Percentiles rank a stretch among this genome's conserved stretches.
phyloP scores from a whole-genome alignment of 2,888 invertebrate species.

The Sceliomorpha sp. region DNA sequence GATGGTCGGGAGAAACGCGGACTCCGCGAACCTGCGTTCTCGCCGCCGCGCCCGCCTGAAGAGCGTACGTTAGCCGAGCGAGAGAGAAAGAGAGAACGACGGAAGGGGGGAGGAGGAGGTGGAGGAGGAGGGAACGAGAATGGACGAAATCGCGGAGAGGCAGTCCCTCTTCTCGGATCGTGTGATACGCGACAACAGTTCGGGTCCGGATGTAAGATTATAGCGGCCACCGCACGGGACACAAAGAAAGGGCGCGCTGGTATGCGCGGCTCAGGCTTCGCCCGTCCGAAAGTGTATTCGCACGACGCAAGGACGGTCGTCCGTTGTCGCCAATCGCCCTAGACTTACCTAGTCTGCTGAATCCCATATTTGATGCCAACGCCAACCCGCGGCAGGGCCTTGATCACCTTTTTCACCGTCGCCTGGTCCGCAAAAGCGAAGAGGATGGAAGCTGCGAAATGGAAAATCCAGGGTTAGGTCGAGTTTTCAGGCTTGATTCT shows the following conservation, averaged over 20 bases:
- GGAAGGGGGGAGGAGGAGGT: constrained; percentile 25
- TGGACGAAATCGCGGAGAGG: constrained; percentile 34
- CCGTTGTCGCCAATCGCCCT: constrained; percentile 31
- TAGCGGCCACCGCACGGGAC: constrained; percentile 58
- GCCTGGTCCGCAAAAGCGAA: constrained; percentile 98
- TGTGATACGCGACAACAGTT: constrained; percentile 14
- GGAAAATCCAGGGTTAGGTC: constrained; percentile 25
- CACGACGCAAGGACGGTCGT: constrained; percentile 29
- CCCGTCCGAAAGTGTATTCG: constrained; percentile 26
- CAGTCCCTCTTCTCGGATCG: constrained; percentile 15
- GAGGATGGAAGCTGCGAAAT: constrained; percentile 96
- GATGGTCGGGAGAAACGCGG: constrained; percentile 74
- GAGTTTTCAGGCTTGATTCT: no score
- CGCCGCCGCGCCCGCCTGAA: constrained; percentile 53
- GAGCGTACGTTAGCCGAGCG: constrained; percentile 24
- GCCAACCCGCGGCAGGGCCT: constrained; percentile 97
- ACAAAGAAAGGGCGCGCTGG: constrained; percentile 69
- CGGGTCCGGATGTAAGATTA: constrained; percentile 16
- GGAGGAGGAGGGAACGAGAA: constrained; percentile 34
- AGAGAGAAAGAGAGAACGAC: constrained; percentile 26
- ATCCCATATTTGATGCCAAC: constrained; percentile 99
- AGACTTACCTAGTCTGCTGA: constrained; percentile 93
- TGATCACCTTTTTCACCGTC: constrained; percentile 99
- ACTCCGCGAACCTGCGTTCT: constrained; percentile 78
- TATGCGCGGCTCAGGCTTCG: constrained; percentile 71